Evolutionary conservation across 2,797 vertebrate species (phyloP).

Genomic region (Platyrinchus mystaceus): DNA sequence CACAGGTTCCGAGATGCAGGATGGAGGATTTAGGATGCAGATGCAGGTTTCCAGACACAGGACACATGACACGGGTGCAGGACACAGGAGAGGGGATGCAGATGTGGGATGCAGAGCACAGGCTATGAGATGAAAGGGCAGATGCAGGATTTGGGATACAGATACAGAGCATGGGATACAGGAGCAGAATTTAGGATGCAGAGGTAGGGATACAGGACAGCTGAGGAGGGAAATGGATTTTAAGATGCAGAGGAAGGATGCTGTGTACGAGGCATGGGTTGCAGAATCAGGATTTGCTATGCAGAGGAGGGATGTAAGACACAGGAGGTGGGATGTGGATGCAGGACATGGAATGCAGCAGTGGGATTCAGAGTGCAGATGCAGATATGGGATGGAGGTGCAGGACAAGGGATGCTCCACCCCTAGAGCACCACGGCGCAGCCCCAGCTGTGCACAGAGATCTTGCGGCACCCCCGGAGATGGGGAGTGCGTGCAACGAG

Average conservation of each 20-base stretch:
- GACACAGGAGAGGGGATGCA: not conserved
- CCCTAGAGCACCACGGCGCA: fast-evolving
- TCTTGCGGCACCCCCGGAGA: not conserved
- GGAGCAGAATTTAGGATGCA: not conserved
- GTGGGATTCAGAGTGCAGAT: not conserved
- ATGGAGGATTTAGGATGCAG: not conserved
- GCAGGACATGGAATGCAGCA: not conserved
- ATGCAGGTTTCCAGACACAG: not conserved
- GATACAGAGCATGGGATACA: not conserved
- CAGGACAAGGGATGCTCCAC: not conserved
- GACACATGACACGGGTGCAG: fast-evolving
- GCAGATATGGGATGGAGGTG: not conserved
- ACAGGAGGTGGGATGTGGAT: not conserved
- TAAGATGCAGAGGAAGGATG: not conserved
- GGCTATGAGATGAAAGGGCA: not conserved
- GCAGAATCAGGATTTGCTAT: not conserved
- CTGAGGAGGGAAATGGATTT: not conserved
- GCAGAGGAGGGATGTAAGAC: not conserved
- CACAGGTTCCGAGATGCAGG: not conserved
- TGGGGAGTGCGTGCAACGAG: not conserved
- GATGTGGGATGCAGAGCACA: not conserved
- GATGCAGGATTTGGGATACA: not conserved
- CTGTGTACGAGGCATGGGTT: not conserved
- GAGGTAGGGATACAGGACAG: not conserved
- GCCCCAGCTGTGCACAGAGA: fast-evolving